Evolutionary conservation across 2,797 vertebrate genomes (phyloP).

Genomic region (Hozukius guyotensis): DNA sequence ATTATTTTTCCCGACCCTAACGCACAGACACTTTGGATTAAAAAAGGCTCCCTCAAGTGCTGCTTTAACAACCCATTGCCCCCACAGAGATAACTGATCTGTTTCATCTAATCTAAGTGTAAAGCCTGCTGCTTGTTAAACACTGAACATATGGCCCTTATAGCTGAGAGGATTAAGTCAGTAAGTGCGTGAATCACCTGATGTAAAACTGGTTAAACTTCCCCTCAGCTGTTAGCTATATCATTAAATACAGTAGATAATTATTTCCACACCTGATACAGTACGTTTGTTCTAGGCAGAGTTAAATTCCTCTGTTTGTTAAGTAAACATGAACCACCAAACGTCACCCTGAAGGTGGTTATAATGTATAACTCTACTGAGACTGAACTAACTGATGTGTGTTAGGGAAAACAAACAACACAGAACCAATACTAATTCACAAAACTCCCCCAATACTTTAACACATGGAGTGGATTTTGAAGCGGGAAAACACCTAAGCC

Average conservation of each 20-base stretch:
- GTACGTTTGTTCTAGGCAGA: not conserved
- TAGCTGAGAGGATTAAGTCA: constrained; percentile 2
- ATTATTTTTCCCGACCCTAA: no score
- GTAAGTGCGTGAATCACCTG: constrained; percentile 1
- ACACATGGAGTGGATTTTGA: not conserved
- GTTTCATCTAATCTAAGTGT: not conserved
- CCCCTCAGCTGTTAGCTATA: not conserved
- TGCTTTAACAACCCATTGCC: not conserved
- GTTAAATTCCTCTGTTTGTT: not conserved
- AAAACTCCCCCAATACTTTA: not conserved
- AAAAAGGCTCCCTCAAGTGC: not conserved
- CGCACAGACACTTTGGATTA: not conserved
- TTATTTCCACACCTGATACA: not conserved
- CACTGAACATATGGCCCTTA: constrained; percentile 3
- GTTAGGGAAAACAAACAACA: not conserved
- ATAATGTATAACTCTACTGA: not conserved
- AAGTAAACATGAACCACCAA: not conserved
- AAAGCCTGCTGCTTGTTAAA: not conserved
- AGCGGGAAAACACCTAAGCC: constrained; percentile 1
- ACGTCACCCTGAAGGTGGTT: not conserved
- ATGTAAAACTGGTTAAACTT: not conserved
- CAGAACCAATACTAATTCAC: not conserved
- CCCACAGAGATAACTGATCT: not conserved
- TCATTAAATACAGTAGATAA: not conserved
- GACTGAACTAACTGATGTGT: not conserved